Evolutionary conservation across 2,888 invertebrate species (phyloP).

Genomic region (Leptinotarsa tumamoca): DNA sequence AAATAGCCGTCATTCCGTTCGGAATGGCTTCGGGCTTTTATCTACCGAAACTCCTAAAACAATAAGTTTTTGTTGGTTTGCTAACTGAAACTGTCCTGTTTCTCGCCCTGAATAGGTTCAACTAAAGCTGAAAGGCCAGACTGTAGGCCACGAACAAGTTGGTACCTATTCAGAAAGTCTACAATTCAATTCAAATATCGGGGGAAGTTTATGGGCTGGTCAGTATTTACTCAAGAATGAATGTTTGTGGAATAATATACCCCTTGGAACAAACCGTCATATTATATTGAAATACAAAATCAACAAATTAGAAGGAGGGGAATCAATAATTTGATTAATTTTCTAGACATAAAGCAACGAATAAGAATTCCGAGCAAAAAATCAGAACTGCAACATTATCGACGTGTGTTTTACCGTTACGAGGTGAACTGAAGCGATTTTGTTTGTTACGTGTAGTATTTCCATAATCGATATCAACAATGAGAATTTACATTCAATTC

Average conservation of each 20-base stretch:
- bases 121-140: background rate
- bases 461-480: no score
- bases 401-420: no score
- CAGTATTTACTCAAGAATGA: background rate
- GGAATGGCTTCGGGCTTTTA: background rate
- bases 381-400: no score
- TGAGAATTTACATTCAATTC: no score
- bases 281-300: no score
- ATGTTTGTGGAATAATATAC: background rate
- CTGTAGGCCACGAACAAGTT: background rate
- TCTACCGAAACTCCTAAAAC: conserved; percentile 6
- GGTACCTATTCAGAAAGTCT: background rate
- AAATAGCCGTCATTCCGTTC: background rate
- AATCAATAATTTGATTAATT: no score
- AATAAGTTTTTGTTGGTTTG: conserved; percentile 14
- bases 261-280: no score
- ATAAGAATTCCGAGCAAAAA: no score
- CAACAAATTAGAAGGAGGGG: no score
- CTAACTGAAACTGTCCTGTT: conserved; percentile 10
- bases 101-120: background rate
- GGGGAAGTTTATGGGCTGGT: background rate
- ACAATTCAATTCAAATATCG: background rate
- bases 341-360: no score
- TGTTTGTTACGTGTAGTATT: no score
- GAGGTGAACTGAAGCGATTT: no score